Evolutionary conservation across 2,113 vertebrate genomes (phyloP).

Genomic region (Jacana jacana): DNA sequence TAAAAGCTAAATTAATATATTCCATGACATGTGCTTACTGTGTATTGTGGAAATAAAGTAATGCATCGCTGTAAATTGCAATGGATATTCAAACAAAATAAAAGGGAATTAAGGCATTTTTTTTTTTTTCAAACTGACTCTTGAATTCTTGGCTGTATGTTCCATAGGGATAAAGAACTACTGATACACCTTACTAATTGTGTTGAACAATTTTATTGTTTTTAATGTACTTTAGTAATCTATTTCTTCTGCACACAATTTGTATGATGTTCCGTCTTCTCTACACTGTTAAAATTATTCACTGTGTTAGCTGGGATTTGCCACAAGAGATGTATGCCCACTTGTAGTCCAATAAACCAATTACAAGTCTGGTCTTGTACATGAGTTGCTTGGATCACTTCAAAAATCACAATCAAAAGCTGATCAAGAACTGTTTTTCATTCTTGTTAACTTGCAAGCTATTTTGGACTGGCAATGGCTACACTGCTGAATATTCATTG

Average conservation of each 20-base stretch:
- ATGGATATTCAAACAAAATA: background rate
- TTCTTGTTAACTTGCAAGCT: conserved; percentile 2
- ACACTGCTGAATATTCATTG: conserved; percentile 25
- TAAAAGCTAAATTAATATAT: background rate
- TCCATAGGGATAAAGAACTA: background rate
- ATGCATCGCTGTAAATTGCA: background rate
- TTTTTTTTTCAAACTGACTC: background rate
- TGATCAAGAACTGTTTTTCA: background rate
- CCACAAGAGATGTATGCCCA: background rate
- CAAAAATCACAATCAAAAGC: background rate
- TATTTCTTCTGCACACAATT: background rate
- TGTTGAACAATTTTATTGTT: background rate
- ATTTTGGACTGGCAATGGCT: conserved; percentile 5
- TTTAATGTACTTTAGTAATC: background rate
- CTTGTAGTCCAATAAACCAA: background rate
- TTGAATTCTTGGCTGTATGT: background rate
- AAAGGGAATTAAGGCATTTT: background rate
- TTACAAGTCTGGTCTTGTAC: background rate
- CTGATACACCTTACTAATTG: background rate
- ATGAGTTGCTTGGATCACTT: background rate
- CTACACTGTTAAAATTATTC: background rate
- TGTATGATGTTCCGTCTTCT: background rate
- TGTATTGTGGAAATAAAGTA: background rate
- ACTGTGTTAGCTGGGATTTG: background rate
- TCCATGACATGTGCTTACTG: background rate